These are phyloP conservation scores for Sebastes taczanowskii DNA, from an alignment of 2,797 vertebrate species.

Conservation along the genomic window DNA sequence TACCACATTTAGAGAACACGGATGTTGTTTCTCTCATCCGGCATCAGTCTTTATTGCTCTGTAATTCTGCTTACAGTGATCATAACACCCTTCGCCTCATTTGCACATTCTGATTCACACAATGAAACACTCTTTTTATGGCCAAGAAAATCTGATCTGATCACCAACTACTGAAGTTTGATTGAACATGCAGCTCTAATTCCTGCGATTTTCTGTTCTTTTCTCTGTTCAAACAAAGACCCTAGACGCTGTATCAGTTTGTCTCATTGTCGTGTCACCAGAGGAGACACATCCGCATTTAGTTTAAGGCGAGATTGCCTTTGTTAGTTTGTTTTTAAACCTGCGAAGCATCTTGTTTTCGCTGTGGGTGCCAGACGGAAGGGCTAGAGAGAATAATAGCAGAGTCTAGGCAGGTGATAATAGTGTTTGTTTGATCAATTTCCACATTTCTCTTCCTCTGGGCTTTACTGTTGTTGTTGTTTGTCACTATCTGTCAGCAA, in stretches of 20 bases:
- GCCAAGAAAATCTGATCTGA: constrained; percentile 38
- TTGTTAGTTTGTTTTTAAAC: constrained; percentile 38
- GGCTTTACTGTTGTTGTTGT: constrained; percentile 27
- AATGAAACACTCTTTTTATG: constrained; percentile 33
- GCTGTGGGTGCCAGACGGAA: neutral
- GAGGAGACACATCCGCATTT: constrained; percentile 5
- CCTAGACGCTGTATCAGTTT: neutral
- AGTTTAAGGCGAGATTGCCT: neutral
- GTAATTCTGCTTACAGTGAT: constrained; percentile 46
- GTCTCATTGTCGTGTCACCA: constrained; percentile 22
- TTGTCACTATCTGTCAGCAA: constrained; percentile 41
- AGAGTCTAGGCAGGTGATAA: constrained; percentile 21
- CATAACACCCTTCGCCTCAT: constrained; percentile 34
- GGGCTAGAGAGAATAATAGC: constrained; percentile 11
- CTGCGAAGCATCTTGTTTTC: constrained; percentile 15
- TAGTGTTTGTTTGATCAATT: constrained; percentile 57
- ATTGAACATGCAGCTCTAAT: neutral
- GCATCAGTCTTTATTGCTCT: constrained; percentile 32
- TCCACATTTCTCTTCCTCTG: constrained; percentile 28
- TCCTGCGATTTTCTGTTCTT: neutral
- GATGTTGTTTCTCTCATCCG: constrained; percentile 2
- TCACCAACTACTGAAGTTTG: constrained; percentile 11
- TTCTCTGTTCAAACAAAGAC: neutral
- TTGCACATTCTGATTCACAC: constrained; percentile 49
- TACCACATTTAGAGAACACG: constrained; percentile 1